Base-by-base conservation (phyloP, 2,888 invertebrate species). In the Doris montereyensis region DNA sequence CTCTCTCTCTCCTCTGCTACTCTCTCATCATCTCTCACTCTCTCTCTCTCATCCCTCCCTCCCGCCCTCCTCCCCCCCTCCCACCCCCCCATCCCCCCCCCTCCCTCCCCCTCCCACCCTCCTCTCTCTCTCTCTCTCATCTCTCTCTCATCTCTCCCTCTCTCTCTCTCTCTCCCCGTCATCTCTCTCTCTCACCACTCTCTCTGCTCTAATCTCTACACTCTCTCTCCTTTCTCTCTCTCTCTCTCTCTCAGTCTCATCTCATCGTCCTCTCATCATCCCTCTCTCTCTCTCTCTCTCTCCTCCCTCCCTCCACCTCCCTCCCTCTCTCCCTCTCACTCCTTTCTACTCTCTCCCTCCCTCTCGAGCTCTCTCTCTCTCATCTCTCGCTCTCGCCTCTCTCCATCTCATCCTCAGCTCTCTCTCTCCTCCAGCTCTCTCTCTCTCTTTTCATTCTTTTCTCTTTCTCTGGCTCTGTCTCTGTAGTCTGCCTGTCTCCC, bases 201-300 rank as follows among this genome's bases (percentile, higher is more conserved):
- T n/a, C n/a, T n/a, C n/a, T n/a, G n/a, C n/a, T n/a, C n/a, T n/a
- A n/a, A n/a, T n/a, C n/a, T n/a, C n/a, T n/a, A n/a, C n/a, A n/a
- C 5, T 4, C 2, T 28, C 5, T 10, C 8, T 35, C 3, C 21
- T 32, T 41, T 1, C 4, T 52, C 13, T 24, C 74, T 62, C 24
- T 78, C 81, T 52, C 75, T 81, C 34, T 81, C 76, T n/a, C 70
- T n/a, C 21, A 62, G 52, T 67, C 78, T 78, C 34, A 78, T 57
- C 34, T 81, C 78, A 68, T 81, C 70, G 35, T 70, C 62, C 32
- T 78, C 75, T 1, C 81, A 41, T 57, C 78, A 62, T 57, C 28
- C 65, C 32, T 81, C 78, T 76, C 30, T 78, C 41, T 58, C 62
- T n/a, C 67, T n/a, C n/a, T n/a, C n/a, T n/a, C n/a, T n/a, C n/a